These are phyloP conservation scores for Corapipo altera DNA, from an alignment of 2,113 vertebrate species.

Conservation along the genomic window DNA sequence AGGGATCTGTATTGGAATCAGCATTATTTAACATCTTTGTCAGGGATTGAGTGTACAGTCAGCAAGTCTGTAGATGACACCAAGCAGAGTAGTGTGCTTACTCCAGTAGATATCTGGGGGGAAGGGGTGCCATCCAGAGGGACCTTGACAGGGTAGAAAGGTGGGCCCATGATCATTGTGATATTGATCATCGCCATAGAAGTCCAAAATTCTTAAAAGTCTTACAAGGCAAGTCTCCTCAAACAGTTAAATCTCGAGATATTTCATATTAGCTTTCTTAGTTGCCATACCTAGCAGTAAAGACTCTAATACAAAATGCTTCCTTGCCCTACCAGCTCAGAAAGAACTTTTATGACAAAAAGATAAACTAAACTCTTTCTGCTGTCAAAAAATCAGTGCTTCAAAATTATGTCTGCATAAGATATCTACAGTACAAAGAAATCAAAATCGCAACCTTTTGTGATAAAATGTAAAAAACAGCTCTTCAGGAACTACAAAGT, in stretches of 20 bases:
- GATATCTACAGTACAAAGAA: neutral
- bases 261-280: neutral
- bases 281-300: neutral
- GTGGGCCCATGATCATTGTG: fast-evolving
- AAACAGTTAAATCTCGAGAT: neutral
- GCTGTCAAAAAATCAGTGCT: neutral
- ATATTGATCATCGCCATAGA: neutral
- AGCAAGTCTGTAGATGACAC: neutral
- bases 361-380: neutral
- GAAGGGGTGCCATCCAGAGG: neutral
- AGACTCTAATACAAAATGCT: neutral
- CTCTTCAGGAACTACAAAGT: neutral
- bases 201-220: neutral
- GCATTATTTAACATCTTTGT: neutral
- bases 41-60: neutral
- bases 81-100: neutral
- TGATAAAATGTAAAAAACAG: neutral
- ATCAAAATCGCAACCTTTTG: neutral
- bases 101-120: neutral
- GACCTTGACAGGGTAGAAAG: neutral
- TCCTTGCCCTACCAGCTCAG: neutral
- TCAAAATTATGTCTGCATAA: neutral
- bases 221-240: neutral
- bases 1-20: fast-evolving
- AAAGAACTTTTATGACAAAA: neutral